Evolutionary conservation across 2,797 vertebrate genomes (phyloP).

Genomic region (Rhadinocentrus ornatus): DNA sequence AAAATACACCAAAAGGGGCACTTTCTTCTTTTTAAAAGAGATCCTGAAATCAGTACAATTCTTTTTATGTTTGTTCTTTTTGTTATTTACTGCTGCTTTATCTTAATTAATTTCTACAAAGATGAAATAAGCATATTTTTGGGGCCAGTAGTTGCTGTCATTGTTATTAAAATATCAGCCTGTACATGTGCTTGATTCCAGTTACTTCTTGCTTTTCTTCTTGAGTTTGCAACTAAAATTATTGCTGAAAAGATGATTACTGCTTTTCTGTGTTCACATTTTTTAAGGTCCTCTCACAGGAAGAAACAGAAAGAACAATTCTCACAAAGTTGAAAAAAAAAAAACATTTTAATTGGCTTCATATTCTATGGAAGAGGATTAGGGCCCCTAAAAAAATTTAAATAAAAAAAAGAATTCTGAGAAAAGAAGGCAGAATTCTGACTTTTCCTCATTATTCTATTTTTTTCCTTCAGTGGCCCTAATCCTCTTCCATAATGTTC

Average conservation of each 20-base stretch:
- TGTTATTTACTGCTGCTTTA: conserved; percentile 12
- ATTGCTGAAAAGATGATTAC: not conserved
- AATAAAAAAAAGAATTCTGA: no score
- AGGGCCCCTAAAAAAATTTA: no score
- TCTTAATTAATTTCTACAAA: conserved; percentile 6
- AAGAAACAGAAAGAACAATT: not conserved
- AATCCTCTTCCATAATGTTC: no score
- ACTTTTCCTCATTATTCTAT: no score
- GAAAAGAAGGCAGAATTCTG: no score
- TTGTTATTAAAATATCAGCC: not conserved
- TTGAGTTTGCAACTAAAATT: not conserved
- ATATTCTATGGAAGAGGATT: not conserved
- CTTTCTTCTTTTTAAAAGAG: conserved; percentile 15
- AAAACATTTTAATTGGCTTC: not conserved
- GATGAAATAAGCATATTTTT: not conserved
- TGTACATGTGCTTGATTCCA: not conserved
- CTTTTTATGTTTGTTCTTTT: not conserved
- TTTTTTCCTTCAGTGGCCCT: no score
- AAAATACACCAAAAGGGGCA: conserved; percentile 35
- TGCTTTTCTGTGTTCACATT: not conserved
- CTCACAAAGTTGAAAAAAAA: no score
- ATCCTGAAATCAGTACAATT: not conserved
- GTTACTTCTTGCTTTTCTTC: not conserved
- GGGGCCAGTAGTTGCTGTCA: not conserved
- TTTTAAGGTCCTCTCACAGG: not conserved